Evolutionary conservation across 2,888 invertebrate species (phyloP), one percentile per base, ranked within the genome.

Genomic region (Altica lythri): DNA sequence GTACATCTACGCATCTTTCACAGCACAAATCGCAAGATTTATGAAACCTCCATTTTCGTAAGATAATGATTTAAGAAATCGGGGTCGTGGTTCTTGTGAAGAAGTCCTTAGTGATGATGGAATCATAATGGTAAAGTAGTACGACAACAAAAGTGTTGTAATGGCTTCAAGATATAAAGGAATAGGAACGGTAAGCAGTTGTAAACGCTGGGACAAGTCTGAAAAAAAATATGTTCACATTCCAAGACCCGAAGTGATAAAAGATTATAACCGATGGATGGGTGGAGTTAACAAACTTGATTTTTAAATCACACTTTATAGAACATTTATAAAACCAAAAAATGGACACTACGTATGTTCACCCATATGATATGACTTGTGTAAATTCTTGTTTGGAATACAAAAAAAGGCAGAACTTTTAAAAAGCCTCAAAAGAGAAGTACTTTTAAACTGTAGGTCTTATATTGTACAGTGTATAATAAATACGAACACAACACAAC

Each of bases 281-380:
- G 69, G 69, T 8, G 69, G 67, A 8, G 68, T 69, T 2, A 68
- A 70, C 54, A 59, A 65, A 37, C 16, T 63, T 8, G 65, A 68
- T 53, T 61, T 64, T 52, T 57, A 68, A 37, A 56, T 69, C 4
- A 62, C 53, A n/a, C 48, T 66, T 17, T 69, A 68, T 47, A 10
- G 67, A 30, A 62, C 61, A 12, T 62, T 55, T 46, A 64, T 69
- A 32, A 50, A 63, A 10, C 57, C 57, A 8, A 52, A 25, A 64
- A 64, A 43, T 61, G 58, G 61, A 64, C 59, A 2, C 42, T 59
- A 4, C 40, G 53, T 6, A 55, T 63, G 57, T 44, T 60, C 17
- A 46, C 55, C 2, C 62, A 61, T 57, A 57, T 10, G 53, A 61
- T 47, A 25, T 62, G 14, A 55, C 53, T 12, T 46, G 30, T 27